Percentiles rank a stretch among this genome's conserved stretches.
Conservation (phyloP, 2,113 vertebrate species). For the Chaetura pelagica region DNA sequence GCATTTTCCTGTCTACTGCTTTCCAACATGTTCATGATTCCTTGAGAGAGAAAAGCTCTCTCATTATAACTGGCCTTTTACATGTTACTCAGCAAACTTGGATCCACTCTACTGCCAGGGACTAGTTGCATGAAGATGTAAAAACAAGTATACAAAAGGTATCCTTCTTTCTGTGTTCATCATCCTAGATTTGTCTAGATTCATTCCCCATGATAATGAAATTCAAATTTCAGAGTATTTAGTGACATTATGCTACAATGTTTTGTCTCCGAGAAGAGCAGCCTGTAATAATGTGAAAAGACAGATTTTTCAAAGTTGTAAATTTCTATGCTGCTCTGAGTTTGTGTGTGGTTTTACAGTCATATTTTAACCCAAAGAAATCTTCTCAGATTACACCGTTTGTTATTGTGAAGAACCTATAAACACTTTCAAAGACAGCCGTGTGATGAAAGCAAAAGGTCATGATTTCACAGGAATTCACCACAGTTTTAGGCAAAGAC, state of each 20-base stretch:
- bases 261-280: neutral
- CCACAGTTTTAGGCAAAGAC: neutral
- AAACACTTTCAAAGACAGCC: neutral
- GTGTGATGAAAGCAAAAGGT: neutral
- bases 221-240: neutral
- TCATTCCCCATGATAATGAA: neutral
- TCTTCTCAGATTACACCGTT: neutral
- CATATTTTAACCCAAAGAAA: neutral
- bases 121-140: neutral
- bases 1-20: neutral
- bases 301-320: neutral
- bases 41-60: constrained; percentile 14
- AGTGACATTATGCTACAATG: neutral
- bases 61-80: neutral
- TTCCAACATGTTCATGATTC: constrained; percentile 18
- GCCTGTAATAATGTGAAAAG: neutral
- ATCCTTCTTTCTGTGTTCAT: neutral
- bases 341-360: neutral
- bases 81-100: neutral
- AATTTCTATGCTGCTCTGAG: neutral
- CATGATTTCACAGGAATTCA: neutral
- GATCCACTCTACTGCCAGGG: neutral
- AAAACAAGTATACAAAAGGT: neutral
- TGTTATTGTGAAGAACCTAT: neutral
- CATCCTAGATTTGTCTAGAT: neutral